Percentiles rank a stretch among this genome's conserved stretches.
Evolutionary conservation across 2,888 invertebrate genomes (phyloP).

Genomic region (Sminthurinus aureus): DNA sequence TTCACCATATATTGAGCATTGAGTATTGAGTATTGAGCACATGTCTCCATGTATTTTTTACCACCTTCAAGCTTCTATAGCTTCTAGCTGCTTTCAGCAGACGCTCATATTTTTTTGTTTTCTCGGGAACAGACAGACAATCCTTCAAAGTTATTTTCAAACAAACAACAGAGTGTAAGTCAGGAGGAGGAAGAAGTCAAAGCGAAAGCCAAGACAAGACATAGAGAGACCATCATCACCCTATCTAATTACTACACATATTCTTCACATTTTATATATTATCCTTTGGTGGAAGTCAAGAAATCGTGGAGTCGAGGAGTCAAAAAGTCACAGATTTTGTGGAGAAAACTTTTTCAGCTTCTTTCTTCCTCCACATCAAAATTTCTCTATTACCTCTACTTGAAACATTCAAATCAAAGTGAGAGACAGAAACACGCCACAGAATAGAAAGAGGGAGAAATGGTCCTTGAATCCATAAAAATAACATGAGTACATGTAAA

Average conservation of each 20-base stretch:
- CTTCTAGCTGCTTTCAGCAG: conserved; percentile 11
- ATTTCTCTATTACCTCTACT: conserved; percentile 25
- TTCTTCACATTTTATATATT: not conserved
- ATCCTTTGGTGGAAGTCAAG: not conserved
- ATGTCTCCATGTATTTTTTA: too few relatives aligned
- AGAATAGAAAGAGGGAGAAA: conserved; percentile 13
- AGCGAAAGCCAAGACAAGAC: too few relatives aligned
- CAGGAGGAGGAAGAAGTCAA: not conserved
- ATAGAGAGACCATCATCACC: not conserved
- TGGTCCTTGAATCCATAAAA: conserved; percentile 33
- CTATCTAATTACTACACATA: too few relatives aligned
- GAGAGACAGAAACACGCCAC: not conserved
- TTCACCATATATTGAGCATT: not conserved
- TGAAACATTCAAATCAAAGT: conserved; percentile 23
- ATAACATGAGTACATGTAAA: not conserved
- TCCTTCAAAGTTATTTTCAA: not conserved
- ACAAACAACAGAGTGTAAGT: not conserved
- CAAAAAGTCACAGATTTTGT: not conserved
- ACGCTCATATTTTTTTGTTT: not conserved
- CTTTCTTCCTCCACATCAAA: conserved; percentile 11
- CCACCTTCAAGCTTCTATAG: not conserved
- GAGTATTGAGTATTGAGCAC: too few relatives aligned
- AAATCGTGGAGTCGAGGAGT: too few relatives aligned
- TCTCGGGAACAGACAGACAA: not conserved
- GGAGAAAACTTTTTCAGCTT: not conserved